phyloP scores from a whole-genome alignment of 2,797 vertebrate genomes.

The Bradypodion pumilum region DNA sequence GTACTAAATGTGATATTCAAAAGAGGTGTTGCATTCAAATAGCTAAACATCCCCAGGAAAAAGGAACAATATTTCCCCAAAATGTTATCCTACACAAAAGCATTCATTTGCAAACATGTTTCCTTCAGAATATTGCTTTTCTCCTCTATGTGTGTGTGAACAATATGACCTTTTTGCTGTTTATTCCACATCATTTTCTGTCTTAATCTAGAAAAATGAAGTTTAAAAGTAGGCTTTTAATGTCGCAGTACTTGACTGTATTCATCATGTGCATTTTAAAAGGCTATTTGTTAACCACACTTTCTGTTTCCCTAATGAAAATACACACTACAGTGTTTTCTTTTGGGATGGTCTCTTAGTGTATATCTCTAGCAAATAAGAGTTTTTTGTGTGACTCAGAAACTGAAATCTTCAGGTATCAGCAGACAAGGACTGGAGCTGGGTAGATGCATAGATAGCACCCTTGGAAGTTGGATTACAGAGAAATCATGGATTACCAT shows the following conservation, averaged over 20 bases:
- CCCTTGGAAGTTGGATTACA: not conserved
- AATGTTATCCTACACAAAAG: not conserved
- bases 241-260: not conserved
- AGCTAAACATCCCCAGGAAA: constrained; percentile 54
- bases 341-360: not conserved
- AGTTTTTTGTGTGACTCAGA: constrained; percentile 28
- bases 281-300: not conserved
- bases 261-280: not conserved
- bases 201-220: not conserved
- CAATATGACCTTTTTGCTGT: not conserved
- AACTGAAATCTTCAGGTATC: constrained; percentile 17
- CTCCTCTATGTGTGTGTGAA: not conserved
- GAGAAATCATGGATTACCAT: not conserved
- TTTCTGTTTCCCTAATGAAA: not conserved
- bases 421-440: not conserved
- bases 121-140: not conserved
- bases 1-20: constrained; percentile 67
- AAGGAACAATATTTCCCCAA: too few relatives aligned
- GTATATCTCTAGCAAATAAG: constrained; percentile 36
- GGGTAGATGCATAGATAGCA: not conserved
- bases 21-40: constrained; percentile 67
- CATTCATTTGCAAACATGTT: not conserved
- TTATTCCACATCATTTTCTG: not conserved
- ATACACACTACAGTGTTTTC: not conserved
- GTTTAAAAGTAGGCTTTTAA: too few relatives aligned